A percentile compares a stretch with the other conserved stretches of the same genome.
These are phyloP conservation scores for Oppia nitens DNA, from an alignment of 1,140 invertebrate species.

Conservation along the genomic window DNA sequence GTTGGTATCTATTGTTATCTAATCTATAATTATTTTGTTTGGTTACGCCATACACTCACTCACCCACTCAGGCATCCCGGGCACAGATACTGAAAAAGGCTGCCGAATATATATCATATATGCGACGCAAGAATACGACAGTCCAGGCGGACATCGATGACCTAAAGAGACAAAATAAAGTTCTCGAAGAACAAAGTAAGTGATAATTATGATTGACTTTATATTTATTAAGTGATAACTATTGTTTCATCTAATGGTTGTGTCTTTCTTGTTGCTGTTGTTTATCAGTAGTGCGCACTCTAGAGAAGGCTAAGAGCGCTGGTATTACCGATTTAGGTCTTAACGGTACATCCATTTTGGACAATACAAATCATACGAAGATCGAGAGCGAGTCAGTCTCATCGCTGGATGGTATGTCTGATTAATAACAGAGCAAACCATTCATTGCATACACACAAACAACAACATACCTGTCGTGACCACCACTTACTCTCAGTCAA, in stretches of 20 bases:
- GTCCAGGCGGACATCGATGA: conserved; percentile 92
- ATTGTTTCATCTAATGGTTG: not conserved
- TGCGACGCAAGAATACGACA: conserved; percentile 76
- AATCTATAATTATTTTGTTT: too few species aligned
- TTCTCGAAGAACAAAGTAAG: conserved; percentile 78
- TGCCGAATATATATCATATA: conserved; percentile 88
- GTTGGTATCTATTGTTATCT: too few species aligned
- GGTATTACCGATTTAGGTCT: not conserved
- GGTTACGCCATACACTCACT: too few species aligned
- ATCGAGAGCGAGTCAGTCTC: not conserved
- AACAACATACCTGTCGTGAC: not conserved
- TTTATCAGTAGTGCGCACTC: conserved; percentile 38
- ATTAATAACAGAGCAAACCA: too few species aligned
- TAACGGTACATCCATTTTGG: not conserved
- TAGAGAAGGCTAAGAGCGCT: conserved; percentile 45
- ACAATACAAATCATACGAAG: not conserved
- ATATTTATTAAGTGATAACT: conserved; percentile 13
- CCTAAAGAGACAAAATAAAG: conserved; percentile 70
- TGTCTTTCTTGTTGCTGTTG: conserved; percentile 1
- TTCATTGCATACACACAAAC: too few species aligned
- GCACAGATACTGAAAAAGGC: conserved; percentile 96
- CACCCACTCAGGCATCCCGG: conserved; percentile 68
- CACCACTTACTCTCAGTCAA: not conserved
- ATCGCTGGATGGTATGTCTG: not conserved
- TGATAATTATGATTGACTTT: conserved; percentile 13